These are phyloP conservation scores for Aplysina aerophoba DNA, from an alignment of 37 sponge, comb jelly and placozoan genomes.

Conservation along the genomic window DNA sequence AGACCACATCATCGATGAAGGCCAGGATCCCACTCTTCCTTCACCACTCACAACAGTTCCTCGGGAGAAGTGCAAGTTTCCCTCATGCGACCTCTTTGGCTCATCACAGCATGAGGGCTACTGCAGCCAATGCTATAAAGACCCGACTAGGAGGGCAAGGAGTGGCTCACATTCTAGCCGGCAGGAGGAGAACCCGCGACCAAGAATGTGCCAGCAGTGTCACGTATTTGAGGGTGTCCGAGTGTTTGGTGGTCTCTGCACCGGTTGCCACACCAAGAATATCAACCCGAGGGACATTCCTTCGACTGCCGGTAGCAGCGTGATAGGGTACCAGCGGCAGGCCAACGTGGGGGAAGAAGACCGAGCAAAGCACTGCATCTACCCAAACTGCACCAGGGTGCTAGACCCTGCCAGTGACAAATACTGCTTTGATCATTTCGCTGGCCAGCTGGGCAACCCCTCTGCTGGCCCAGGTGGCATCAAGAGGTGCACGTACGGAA, in stretches of 20 bases:
- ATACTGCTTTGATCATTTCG: slow-evolving; percentile 4
- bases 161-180: neutral
- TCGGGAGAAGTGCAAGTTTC: slow-evolving; percentile 10
- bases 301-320: neutral
- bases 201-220: slow-evolving; percentile 31
- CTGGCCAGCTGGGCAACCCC: neutral
- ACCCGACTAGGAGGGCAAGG: neutral
- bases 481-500: neutral
- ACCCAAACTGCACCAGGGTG: neutral
- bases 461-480: neutral
- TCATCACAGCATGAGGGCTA: slow-evolving; percentile 40
- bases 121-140: slow-evolving; percentile 62
- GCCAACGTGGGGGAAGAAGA: neutral
- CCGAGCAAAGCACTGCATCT: neutral
- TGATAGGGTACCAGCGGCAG: neutral
- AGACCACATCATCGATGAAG: neutral
- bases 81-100: slow-evolving; percentile 66
- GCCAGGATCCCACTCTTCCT: neutral
- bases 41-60: neutral
- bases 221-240: slow-evolving; percentile 28
- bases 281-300: neutral
- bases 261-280: slow-evolving; percentile 46
- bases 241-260: slow-evolving; percentile 60
- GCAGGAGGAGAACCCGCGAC: neutral
- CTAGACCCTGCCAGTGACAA: neutral